Evolutionary conservation across 2,888 invertebrate species (phyloP).

Genomic region (Actias luna): DNA sequence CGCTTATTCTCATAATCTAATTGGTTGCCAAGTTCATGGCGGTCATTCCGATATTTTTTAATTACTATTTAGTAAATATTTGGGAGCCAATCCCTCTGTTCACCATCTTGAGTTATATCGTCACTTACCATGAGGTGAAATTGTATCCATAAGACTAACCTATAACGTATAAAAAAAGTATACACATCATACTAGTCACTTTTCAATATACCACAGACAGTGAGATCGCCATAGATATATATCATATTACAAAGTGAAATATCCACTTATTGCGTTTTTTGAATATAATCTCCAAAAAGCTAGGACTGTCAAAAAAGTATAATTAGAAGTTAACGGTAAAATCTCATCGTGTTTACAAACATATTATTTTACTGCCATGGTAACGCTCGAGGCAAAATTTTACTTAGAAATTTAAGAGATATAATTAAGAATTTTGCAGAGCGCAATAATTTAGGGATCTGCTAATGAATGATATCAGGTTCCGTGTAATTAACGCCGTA

Average conservation of each 20-base stretch:
- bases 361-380: conserved; percentile 76
- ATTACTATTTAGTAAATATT: background rate
- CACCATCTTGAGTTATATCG: too few relatives aligned
- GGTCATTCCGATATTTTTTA: background rate
- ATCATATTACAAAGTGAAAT: too few relatives aligned
- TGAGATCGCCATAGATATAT: too few relatives aligned
- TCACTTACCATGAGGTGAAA: too few relatives aligned
- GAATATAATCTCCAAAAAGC: conserved; percentile 5
- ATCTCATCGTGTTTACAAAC: conserved; percentile 73
- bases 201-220: background rate
- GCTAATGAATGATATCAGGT: conserved; percentile 80
- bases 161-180: too few relatives aligned
- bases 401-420: conserved; percentile 81
- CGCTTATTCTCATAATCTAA: background rate
- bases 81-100: too few relatives aligned
- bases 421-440: conserved; percentile 80
- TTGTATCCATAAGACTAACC: too few relatives aligned
- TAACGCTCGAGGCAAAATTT: conserved; percentile 74
- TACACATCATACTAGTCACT: background rate
- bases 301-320: conserved; percentile 52
- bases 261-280: background rate
- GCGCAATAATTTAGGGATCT: conserved; percentile 78
- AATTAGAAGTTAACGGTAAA: conserved; percentile 72
- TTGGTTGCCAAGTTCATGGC: background rate
- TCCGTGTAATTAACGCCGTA: conserved; percentile 76